Evolutionary conservation across 2,888 invertebrate genomes (phyloP), one percentile per base, ranked within the genome.

Genomic region (Caenorhabditis sp.): DNA sequence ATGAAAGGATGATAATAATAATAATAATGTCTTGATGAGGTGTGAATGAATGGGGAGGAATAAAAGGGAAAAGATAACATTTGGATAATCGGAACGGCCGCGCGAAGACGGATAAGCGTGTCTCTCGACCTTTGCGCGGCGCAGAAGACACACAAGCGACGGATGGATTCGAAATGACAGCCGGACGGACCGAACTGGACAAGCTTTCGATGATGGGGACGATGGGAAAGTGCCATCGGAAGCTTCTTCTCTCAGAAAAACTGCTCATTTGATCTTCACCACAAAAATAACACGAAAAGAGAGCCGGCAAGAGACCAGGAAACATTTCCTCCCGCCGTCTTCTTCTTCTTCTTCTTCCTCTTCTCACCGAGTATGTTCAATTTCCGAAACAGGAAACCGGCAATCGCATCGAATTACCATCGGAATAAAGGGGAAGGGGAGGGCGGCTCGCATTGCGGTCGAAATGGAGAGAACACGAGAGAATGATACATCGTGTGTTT

Each of bases 281-380:
- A 4, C 4, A 46, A 46, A 1, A 4, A 46, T 6, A 46, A 46
- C 4, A 24, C 2, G 1, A 20, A 24, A 9, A 22, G 26, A 55
- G 22, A 17, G 37, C 22, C 17, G 35, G 13, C 8, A 13, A 26
- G 13, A 30, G 17, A 37, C n/a, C 17, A 58, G 17, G 22, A 32
- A 63, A 62, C 63, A 63, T 53, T 13, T 45, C 41, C 30, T n/a
- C n/a, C n/a, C n/a, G n/a, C n/a, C n/a, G n/a, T n/a, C n/a, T n/a
- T n/a, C n/a, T n/a, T n/a, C n/a, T n/a, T n/a, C n/a, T n/a, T n/a
- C n/a, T n/a, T n/a, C n/a, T n/a, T n/a, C n/a, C n/a, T n/a, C n/a
- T n/a, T n/a, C n/a, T n/a, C n/a, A n/a, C n/a, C n/a, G n/a, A 66
- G 66, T 66, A 56, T 66, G 66, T 66, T 66, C 66, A 66, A 66